These are phyloP conservation scores for Pogonomyrmex barbatus DNA, from an alignment of 1,140 invertebrate species.

Conservation along the genomic window DNA sequence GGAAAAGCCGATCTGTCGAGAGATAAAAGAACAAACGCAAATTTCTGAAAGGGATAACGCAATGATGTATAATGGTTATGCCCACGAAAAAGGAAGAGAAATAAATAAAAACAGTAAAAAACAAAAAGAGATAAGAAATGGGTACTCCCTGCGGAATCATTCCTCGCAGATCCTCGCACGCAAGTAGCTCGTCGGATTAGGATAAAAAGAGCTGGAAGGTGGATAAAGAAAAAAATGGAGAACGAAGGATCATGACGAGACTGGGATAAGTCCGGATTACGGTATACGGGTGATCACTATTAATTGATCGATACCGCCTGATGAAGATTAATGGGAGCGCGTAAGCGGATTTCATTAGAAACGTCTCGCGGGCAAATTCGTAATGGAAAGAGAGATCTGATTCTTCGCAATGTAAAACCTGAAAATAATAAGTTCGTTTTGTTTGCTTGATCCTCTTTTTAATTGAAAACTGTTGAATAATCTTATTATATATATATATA, in stretches of 20 bases:
- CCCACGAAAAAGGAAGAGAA: neutral
- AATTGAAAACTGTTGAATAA: neutral
- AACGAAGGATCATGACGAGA: constrained; percentile 30
- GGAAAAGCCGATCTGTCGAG: neutral
- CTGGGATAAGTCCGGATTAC: constrained; percentile 35
- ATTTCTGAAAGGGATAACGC: constrained; percentile 2
- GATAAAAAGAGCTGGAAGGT: neutral
- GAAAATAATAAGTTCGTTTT: constrained; percentile 16
- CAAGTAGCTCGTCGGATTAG: constrained; percentile 17
- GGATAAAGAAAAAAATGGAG: constrained; percentile 4
- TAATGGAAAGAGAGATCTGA: neutral
- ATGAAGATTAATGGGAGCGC: constrained; percentile 46
- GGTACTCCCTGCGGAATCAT: constrained; percentile 1
- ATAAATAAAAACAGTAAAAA: neutral
- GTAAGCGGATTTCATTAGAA: constrained; percentile 51
- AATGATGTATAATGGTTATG: neutral
- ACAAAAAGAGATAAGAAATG: constrained; percentile 19
- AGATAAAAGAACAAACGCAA: neutral
- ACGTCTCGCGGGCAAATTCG: constrained; percentile 9
- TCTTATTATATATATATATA: neutral
- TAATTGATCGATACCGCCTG: constrained; percentile 48
- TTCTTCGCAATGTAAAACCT: constrained; percentile 22
- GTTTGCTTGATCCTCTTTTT: neutral
- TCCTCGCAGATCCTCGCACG: neutral
- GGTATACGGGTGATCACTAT: constrained; percentile 35